A percentile compares a stretch with the other conserved stretches of the same genome.
Evolutionary conservation across 2,797 vertebrate species (phyloP).

Genomic region (Cyprinella venusta): DNA sequence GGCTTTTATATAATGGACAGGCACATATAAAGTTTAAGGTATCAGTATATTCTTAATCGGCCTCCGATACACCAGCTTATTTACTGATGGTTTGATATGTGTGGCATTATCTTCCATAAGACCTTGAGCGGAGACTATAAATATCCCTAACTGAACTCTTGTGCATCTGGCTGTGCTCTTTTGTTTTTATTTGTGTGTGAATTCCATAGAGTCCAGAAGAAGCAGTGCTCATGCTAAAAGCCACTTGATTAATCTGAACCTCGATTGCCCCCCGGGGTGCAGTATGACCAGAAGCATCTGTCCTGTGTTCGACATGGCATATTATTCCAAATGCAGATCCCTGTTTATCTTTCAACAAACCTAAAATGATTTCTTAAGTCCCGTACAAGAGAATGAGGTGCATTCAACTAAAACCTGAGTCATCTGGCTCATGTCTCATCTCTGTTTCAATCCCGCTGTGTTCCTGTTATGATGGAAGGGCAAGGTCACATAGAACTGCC

Average conservation of each 20-base stretch:
- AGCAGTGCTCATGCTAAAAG: conserved; percentile 49
- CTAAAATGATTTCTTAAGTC: conserved; percentile 34
- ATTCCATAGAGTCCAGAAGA: conserved; percentile 44
- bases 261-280: conserved; percentile 49
- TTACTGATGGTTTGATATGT: conserved; percentile 38
- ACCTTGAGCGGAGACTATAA: conserved; percentile 49
- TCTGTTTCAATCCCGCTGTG: conserved; percentile 41
- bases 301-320: conserved; percentile 61
- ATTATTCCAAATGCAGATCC: conserved; percentile 38
- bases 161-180: conserved; percentile 34
- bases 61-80: background rate
- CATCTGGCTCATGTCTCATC: conserved; percentile 47
- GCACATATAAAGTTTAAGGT: background rate
- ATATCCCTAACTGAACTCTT: conserved; percentile 44
- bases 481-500: conserved; percentile 35
- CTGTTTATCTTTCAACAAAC: conserved; percentile 44
- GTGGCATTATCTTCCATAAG: conserved; percentile 46
- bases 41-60: background rate
- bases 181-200: conserved; percentile 46
- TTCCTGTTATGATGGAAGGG: conserved; percentile 46
- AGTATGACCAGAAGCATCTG: conserved; percentile 57
- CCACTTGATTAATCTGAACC: conserved; percentile 62
- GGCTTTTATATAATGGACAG: background rate
- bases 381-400: conserved; percentile 47
- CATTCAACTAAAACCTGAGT: conserved; percentile 52